A percentile compares a stretch with the other conserved stretches of the same genome.
phyloP scores from a whole-genome alignment of 1,140 invertebrate species.

The Drosophila trapezifrons region DNA sequence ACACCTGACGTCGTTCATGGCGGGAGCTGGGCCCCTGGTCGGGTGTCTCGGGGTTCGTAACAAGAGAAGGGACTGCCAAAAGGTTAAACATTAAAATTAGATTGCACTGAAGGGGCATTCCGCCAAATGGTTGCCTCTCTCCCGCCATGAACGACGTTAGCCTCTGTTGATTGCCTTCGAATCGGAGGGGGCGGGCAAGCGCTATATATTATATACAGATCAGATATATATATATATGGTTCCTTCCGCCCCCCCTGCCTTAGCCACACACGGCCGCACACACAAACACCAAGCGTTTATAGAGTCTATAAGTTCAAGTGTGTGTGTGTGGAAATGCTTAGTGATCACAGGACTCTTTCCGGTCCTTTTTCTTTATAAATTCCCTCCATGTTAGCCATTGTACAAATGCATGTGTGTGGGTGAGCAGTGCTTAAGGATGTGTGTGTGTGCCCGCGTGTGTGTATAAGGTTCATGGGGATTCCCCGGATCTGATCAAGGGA shows the following conservation, averaged over 20 bases:
- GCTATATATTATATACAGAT: background rate
- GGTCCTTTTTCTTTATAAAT: conserved; percentile 7
- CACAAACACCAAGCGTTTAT: conserved; percentile 24
- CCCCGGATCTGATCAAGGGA: background rate
- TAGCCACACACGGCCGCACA: conserved; percentile 24
- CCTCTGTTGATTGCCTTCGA: conserved; percentile 73
- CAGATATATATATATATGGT: conserved; percentile 11
- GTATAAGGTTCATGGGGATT: conserved; percentile 4
- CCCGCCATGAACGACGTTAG: conserved; percentile 67
- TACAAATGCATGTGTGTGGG: conserved; percentile 33
- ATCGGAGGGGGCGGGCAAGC: conserved; percentile 2
- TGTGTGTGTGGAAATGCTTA: conserved; percentile 16
- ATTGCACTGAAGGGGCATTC: conserved; percentile 37
- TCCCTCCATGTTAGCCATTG: conserved; percentile 31
- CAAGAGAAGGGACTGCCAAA: conserved; percentile 24
- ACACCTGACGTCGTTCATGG: conserved; percentile 78
- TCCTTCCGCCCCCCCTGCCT: conserved; percentile 2
- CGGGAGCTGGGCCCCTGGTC: conserved; percentile 35
- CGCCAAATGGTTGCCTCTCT: conserved; percentile 13
- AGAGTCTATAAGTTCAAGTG: background rate
- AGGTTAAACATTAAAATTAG: conserved; percentile 40
- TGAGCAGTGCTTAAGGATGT: conserved; percentile 41
- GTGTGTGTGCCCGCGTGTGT: conserved; percentile 41
- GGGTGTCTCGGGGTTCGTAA: conserved; percentile 28
- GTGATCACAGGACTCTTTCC: conserved; percentile 8